Conservation (phyloP, 2,113 vertebrate species). For the Solenodon paradoxus region DNA sequence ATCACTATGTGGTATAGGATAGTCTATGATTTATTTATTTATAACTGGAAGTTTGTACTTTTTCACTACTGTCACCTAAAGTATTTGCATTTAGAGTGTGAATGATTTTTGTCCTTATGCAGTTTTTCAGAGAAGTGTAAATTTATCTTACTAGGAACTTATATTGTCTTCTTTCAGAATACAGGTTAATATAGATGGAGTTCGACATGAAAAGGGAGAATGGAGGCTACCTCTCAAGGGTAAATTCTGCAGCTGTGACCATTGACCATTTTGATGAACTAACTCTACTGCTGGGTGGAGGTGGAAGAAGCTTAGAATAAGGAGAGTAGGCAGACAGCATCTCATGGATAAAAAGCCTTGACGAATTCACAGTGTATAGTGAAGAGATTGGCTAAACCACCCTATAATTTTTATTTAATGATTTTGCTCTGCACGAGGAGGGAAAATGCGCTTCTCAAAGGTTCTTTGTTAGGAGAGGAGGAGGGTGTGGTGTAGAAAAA, state of each 20-base stretch:
- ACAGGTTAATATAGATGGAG: constrained; percentile 12
- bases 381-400: constrained; percentile 70
- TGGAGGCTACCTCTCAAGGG: constrained; percentile 61
- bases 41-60: neutral
- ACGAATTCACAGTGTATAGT: constrained; percentile 68
- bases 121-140: neutral
- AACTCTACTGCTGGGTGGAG: constrained; percentile 60
- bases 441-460: constrained; percentile 49
- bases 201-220: constrained; percentile 52
- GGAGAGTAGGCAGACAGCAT: constrained; percentile 45
- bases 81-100: neutral
- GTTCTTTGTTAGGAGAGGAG: constrained; percentile 61
- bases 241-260: constrained; percentile 72
- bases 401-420: constrained; percentile 78
- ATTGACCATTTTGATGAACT: constrained; percentile 67
- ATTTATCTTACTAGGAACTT: neutral
- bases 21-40: neutral
- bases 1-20: too few relatives aligned
- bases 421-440: constrained; percentile 56
- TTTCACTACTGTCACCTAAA: neutral
- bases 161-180: neutral
- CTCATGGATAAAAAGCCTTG: constrained; percentile 62
- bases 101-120: neutral
- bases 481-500: constrained; percentile 45
- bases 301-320: constrained; percentile 43